Base-by-base conservation (phyloP, 2,113 vertebrate genomes). In the Myiagra hebetior region DNA sequence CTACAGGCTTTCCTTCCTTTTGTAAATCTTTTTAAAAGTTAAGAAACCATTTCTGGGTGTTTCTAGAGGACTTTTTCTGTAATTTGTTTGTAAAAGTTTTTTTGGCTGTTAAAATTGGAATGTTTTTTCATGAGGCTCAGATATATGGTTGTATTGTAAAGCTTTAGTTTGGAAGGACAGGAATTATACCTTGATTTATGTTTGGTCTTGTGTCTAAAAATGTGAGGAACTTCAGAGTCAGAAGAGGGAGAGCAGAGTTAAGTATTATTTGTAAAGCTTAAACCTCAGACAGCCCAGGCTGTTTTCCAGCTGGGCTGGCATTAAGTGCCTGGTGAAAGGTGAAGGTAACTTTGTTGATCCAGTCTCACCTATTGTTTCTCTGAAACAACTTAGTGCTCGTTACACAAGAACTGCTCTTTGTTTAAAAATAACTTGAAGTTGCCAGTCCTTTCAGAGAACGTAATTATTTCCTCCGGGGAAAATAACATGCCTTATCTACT, bases 401-500 rank as follows among this genome's bases (percentile, higher is more conserved):
- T 87, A 84, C 70, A 87, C 85, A 90, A 83, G 70, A 78, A 56
- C 57, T 68, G 62, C 63, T 59, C 80, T 96, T 91, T 91, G 82
- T 96, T 70, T 96, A 93, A 97, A 96, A 95, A 81, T 92, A 89
- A 80, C 83, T 84, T 70, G 47, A 82, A 91, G 81, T 75, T 94
- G 77, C 85, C 85, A 87, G 69, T 96, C 78, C 85, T 93, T 91
- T 97, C 75, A 89, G 57, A 82, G 85, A 87, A 72, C 13, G 62
- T 64, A 94, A 94, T 95, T 94, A 76, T 89, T 93, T 93, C 78
- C 86, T 91, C 86, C 39, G 11, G 93, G 78, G 77, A 82, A 88
- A 91, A 85, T 75, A 93, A 69, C 80, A 81, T 92, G 56, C 79
- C 89, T 97, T 97, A 92, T 95, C 95, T 96, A 73, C 95, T 96